Percentiles rank a stretch among this genome's conserved stretches.
Conservation (phyloP, 1,140 invertebrate genomes). For the Apis florea region DNA sequence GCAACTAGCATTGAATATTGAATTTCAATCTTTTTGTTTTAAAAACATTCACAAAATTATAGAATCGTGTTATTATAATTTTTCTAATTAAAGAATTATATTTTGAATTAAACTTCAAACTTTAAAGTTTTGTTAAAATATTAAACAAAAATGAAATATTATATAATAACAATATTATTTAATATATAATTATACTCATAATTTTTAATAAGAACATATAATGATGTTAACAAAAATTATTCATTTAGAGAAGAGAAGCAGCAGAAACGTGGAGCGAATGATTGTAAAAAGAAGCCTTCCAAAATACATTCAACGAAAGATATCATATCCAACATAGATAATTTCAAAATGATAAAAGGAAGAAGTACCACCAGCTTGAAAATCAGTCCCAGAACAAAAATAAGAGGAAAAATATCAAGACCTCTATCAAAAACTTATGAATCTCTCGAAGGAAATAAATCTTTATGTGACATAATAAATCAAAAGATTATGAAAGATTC, state of each 20-base stretch:
- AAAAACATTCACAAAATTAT: too few relatives aligned
- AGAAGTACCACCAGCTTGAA: background rate
- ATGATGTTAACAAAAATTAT: background rate
- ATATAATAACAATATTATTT: background rate
- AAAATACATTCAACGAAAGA: background rate
- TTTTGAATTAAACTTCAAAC: too few relatives aligned
- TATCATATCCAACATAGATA: background rate
- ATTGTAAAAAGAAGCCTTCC: background rate
- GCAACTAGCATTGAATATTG: too few relatives aligned
- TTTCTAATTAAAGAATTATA: too few relatives aligned
- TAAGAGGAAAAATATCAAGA: background rate
- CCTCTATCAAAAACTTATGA: background rate
- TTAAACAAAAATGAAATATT: too few relatives aligned
- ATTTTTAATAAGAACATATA: background rate
- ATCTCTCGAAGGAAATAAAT: background rate
- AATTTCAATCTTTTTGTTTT: too few relatives aligned
- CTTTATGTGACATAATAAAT: background rate
- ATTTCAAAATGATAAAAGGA: background rate
- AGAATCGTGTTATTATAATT: too few relatives aligned
- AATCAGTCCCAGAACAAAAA: background rate
- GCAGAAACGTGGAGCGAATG: background rate
- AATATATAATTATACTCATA: background rate
- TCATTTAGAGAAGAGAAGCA: conserved; percentile 3
- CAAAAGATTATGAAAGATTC: background rate
- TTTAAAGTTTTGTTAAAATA: too few relatives aligned